Evolutionary conservation across 2,113 vertebrate species (phyloP), one percentile per base, ranked within the genome.

Genomic region (Thamnaconus septentrionalis): DNA sequence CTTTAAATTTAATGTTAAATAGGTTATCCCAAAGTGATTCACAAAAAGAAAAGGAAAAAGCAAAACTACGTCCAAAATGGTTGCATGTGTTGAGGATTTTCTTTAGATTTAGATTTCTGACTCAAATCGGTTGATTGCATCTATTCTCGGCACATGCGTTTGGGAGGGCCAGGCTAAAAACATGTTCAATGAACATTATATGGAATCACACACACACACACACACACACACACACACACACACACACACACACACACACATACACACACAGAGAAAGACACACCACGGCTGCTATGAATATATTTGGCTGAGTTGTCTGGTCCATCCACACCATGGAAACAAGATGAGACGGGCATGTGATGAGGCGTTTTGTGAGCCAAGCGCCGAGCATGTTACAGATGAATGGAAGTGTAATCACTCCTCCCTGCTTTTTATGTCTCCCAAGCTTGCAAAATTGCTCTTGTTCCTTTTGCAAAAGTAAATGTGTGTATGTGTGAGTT

Each of bases 401-500:
- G 8, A 61, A 61, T 42, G 46, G n/a, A 61, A 64, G 57, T 9
- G 8, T 41, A 47, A 61, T 59, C 42, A 41, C 64, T 43, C 10
- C 56, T 41, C 18, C 18, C 42, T 58, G 39, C 39, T 71, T 61
- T 49, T 39, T 53, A 44, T 44, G 7, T 57, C 47, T 55, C 55
- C 52, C 3, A 1, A 72, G 64, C 56, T 46, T 53, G n/a, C 6
- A 1, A 3, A 5, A 73, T 41, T 5, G 3, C 52, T 63, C 4
- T 56, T 55, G 48, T 8, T 31, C 18, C 18, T 31, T 31, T 31
- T 31, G 69, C 53, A 74, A 56, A 80, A 73, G 10, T 69, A 75
- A 56, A 7, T 11, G 48, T 50, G 48, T 50, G 48, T 9, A 7
- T 48, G 47, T 48, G 47, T 48, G 47, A 9, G 47, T 47, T 5